Base-by-base conservation (phyloP, 1,140 invertebrate genomes). In the Drosophila carrolli region DNA sequence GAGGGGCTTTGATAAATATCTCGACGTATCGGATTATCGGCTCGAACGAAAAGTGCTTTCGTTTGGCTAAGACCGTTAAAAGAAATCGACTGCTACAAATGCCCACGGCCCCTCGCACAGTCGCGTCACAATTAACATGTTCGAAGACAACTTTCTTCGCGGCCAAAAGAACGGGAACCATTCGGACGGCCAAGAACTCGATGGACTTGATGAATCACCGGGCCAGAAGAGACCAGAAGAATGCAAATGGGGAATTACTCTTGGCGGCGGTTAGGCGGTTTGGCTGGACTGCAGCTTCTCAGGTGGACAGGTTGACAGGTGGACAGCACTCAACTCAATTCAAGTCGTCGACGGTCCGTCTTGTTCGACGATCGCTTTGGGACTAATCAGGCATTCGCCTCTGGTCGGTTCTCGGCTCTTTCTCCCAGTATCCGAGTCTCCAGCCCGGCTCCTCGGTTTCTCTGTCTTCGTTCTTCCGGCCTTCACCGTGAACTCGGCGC, bases 61-160 rank as follows among this genome's bases (percentile, higher is more conserved):
- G 13, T 13, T 29, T 35, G 37, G 62, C n/a, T 14, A 10, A 57
- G 51, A 75, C 51, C 59, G 71, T 65, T 60, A 77, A 67, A 68
- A 78, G 74, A 77, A 78, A 78, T 77, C 75, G 50, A 55, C 38
- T 13, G 23, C 37, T 38, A 32, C 29, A 32, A 32, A 32, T 7
- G 29, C 23, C n/a, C 1, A 35, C 10, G 41, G 44, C 27, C 46
- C 47, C 29, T 32, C 29, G 29, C 6, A 44, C 43, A 44, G 43
- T 59, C 53, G 54, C 56, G 75, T 63, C 57, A 74, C 79, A 88
- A 83, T 88, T 89, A 88, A 83, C 84, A 83, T 88, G 84, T 89
- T 80, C 61, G 27, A 57, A 61, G 68, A 75, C 77, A 88, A 89
- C 84, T 89, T 89, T 89, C 84, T 82, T 89, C 53, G 56, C 44